Evolutionary conservation across 2,888 invertebrate genomes (phyloP), one percentile per base, ranked within the genome.

Genomic region (Labia minor): DNA sequence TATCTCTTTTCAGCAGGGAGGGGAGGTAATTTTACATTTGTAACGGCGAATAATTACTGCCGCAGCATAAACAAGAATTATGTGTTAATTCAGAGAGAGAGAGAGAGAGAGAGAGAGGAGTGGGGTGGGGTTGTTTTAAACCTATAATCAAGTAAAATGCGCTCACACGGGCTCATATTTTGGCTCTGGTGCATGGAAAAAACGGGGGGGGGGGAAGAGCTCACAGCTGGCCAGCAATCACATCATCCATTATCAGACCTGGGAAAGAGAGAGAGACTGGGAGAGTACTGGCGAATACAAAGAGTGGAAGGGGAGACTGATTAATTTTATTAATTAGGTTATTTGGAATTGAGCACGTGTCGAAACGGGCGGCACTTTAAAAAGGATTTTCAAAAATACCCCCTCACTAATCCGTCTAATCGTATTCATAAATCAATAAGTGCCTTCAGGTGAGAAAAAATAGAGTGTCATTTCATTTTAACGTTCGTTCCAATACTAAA

Each of bases 31-130:
- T 49, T 49, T 49, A 49, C 49, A 49, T 49, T 49, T 49, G 49
- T 49, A 49, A 49, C 49, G 49, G 49, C 49, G 49, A 49, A 49
- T 49, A 49, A 49, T 49, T 49, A 49, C 49, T 49, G 49, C 49
- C 49, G 49, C 49, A 49, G 49, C 49, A 49, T 49, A 49, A 49
- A 49, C 49, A 49, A 49, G 49, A 49, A 49, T 49, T 49, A 49
- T 49, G 49, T 49, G 49, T 49, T 49, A 49, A 49, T 49, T 49
- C 49, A 49, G 49, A 49, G 3, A 6, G 26, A 8, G 26, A 26
- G n/a, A n/a, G n/a, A n/a, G n/a, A n/a, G 33, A 10, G 49, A 16
- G 49, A n/a, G 14, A 8, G n/a, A 10, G n/a, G 49, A 3, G 4
- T 3, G 49, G 49, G n/a, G 4, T 4, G 49, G 49, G 49, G 49